Evolutionary conservation across 2,797 vertebrate species (phyloP), one percentile per base, ranked within the genome.

Genomic region (Stomatorhinus walkeri): DNA sequence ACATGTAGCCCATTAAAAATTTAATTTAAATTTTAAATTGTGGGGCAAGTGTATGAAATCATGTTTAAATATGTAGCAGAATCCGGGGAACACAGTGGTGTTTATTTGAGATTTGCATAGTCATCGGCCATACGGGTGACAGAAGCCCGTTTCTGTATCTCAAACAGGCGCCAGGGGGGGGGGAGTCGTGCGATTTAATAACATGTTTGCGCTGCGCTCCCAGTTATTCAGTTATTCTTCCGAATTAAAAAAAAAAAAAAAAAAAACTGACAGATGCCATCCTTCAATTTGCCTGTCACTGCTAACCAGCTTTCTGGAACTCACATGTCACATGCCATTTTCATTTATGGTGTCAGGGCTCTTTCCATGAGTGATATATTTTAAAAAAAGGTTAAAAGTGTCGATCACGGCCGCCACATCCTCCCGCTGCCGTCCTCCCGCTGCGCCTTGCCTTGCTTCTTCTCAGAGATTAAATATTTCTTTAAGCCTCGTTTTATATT

Each of bases 41-140:
- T n/a, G 19, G 59, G 32, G 43, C 56, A 68, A 87, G 87, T 64
- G 32, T 64, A 64, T 48, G 59, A 64, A 87, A 87, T 64, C 40
- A 64, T 48, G 56, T 48, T 68, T 64, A 87, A 87, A 87, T 64
- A 64, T 59, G 51, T 87, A 24, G 40, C 43, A 51, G 83, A 85
- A 85, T 85, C 51, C 36, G 36, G 32, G 54, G 28, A 87, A 87
- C 85, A 87, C 32, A 87, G 49, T 59, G 52, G 49, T 54, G 85
- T 87, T 87, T 87, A 87, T 87, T 56, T 87, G 85, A 16, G 85
- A 87, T 87, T 56, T 87, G 85, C 51, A 87, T 54, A 54, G 85
- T 87, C 85, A 87, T 52, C 12, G 83, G 83, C 48, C 46, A 49
- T 10, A 28, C n/a, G 22, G 52, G 85, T 19, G 48, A 40, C 49